These are phyloP conservation scores for Trichogramma dendrolimi DNA, from an alignment of 2,888 invertebrate species.

Conservation along the genomic window DNA sequence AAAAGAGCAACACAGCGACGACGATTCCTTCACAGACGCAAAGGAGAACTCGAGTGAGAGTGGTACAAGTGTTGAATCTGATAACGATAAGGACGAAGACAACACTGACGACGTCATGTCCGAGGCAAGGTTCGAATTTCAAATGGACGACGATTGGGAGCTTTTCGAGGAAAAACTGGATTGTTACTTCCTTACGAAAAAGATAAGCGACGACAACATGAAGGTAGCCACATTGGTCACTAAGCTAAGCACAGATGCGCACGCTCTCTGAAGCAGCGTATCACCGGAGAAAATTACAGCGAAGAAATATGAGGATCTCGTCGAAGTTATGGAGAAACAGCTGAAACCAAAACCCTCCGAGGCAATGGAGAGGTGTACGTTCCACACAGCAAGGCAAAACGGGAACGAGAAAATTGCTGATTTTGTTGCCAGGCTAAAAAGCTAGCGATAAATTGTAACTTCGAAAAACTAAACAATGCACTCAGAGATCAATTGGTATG, in stretches of 20 bases:
- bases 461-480: constrained; percentile 16
- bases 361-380: constrained; percentile 25
- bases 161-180: constrained; percentile 22
- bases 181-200: constrained; percentile 29
- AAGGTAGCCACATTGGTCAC: constrained; percentile 20
- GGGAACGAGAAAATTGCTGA: constrained; percentile 21
- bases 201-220: constrained; percentile 20
- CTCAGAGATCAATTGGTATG: constrained; percentile 29
- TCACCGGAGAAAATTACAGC: constrained; percentile 23
- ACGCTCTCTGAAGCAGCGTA: constrained; percentile 21
- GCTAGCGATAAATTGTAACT: constrained; percentile 26
- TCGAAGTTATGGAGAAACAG: constrained; percentile 25
- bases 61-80: not conserved
- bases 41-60: not conserved
- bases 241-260: constrained; percentile 15
- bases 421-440: constrained; percentile 22
- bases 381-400: constrained; percentile 24
- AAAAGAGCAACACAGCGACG: too few species aligned
- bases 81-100: not conserved
- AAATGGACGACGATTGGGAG: constrained; percentile 23
- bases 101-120: not conserved
- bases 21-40: too few species aligned
- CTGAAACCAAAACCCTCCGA: constrained; percentile 22
- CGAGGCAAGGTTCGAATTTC: not conserved
- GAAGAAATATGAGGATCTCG: constrained; percentile 22